Evolutionary conservation across 2,113 vertebrate genomes (phyloP).

Genomic region (Nibea coibor): DNA sequence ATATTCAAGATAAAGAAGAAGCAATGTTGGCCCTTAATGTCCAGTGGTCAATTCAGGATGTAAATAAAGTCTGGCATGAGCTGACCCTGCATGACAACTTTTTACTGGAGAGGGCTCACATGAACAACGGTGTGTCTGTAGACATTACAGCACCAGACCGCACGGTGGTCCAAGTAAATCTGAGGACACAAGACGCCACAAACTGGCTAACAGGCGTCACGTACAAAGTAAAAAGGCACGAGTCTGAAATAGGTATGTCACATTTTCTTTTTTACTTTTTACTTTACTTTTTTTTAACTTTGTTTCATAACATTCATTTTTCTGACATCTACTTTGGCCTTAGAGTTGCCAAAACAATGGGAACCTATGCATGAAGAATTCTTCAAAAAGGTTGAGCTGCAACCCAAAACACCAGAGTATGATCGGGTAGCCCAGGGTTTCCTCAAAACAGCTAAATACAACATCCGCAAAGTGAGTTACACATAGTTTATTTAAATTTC

Average conservation of each 20-base stretch:
- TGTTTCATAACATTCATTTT: rapidly evolving
- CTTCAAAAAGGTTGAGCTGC: conserved; percentile 61
- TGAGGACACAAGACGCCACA: conserved; percentile 39
- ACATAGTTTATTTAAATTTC: too few relatives aligned
- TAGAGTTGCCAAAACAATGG: conserved; percentile 53
- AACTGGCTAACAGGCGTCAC: conserved; percentile 11
- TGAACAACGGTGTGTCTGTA: neutral
- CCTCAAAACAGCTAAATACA: conserved; percentile 33
- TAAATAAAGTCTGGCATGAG: conserved; percentile 46
- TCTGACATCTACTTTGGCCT: neutral
- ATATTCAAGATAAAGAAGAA: conserved; percentile 35
- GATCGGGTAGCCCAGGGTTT: conserved; percentile 20
- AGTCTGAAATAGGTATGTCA: conserved; percentile 15
- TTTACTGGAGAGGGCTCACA: conserved; percentile 51
- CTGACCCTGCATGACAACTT: conserved; percentile 58
- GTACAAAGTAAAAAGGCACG: conserved; percentile 49
- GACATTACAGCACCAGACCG: neutral
- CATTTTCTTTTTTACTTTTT: neutral
- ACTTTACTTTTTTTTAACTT: too few relatives aligned
- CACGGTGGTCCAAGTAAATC: conserved; percentile 26
- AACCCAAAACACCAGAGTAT: conserved; percentile 29
- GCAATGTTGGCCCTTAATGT: conserved; percentile 39
- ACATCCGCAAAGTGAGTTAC: conserved; percentile 58
- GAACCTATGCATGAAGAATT: conserved; percentile 39
- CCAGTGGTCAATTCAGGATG: conserved; percentile 58